Evolutionary conservation across 2,888 invertebrate species (phyloP), one percentile per base, ranked within the genome.

Genomic region (Troides oblongomaculatus): DNA sequence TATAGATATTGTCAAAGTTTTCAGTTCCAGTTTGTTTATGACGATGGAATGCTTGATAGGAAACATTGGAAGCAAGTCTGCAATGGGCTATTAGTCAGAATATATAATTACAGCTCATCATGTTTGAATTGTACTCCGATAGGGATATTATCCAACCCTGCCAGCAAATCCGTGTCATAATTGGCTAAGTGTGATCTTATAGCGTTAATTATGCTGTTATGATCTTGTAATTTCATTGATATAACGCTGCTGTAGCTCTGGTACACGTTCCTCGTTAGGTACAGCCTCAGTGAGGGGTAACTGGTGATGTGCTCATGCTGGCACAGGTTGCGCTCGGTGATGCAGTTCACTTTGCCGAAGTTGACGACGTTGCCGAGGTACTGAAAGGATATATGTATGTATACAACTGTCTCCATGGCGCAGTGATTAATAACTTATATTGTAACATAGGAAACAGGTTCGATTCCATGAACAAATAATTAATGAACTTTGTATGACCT

Each of bases 261-360:
- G 12, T 75, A 80, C 0, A 73, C 74, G 70, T 82, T 87, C 12
- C 88, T 76, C 43, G 72, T 75, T 4, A 90, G 75, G 75, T 90
- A 93, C 0, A 93, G 77, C 21, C 83, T 83, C 4, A 93, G 81
- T 0, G 88, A 83, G 0, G 93, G 93, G 74, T 93, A 93, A 66
- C 84, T 82, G 46, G 81, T 81, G 39, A 93, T 84, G 53, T 87
- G 86, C 71, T 93, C 90, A 74, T 87, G 84, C 70, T 89, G 88
- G 73, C 93, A 93, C 0, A 92, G 73, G 1, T 83, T 81, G 2
- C 90, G 83, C 39, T 92, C 91, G 6, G 78, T 79, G 8, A 90
- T 71, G 76, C 93, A 93, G 78, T 93, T 89, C 72, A 93, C 93
- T 81, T 85, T 88, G 65, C 90, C 93, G 10, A 89, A 82, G 25